Evolutionary conservation across 2,113 vertebrate species (phyloP).

Genomic region (Ophthalmolycus amberensis): DNA sequence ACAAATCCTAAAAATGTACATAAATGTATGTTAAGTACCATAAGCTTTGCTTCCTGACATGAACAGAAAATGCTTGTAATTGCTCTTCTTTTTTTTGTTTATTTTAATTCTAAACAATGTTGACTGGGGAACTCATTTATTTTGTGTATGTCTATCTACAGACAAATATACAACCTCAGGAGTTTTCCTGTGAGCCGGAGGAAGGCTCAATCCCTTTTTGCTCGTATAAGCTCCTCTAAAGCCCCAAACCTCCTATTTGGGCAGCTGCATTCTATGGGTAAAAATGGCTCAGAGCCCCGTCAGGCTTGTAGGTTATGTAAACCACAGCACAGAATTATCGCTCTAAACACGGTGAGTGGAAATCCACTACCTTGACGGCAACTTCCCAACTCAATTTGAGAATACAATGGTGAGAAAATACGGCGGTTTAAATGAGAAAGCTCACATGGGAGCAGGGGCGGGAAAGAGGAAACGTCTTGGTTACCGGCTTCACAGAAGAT

Average conservation of each 20-base stretch:
- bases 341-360: conserved; percentile 40
- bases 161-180: conserved; percentile 36
- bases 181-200: conserved; percentile 46
- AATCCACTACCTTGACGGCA: conserved; percentile 67
- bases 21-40: neutral
- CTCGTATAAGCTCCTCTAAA: conserved; percentile 71
- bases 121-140: neutral
- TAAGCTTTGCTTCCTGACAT: neutral
- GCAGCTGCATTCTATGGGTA: conserved; percentile 60
- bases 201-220: conserved; percentile 53
- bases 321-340: conserved; percentile 64
- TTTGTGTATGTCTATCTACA: conserved; percentile 3
- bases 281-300: conserved; percentile 71
- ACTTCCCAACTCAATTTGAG: conserved; percentile 59
- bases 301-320: conserved; percentile 67
- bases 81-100: neutral
- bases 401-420: conserved; percentile 37
- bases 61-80: neutral
- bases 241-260: conserved; percentile 56
- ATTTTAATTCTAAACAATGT: conserved; percentile 5
- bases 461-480: neutral
- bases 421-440: conserved; percentile 37
- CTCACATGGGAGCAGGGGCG: neutral
- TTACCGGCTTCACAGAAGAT: neutral
- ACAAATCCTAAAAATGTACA: neutral